These are phyloP conservation scores for Monochamus alternatus DNA, from an alignment of 2,888 invertebrate species.

Conservation along the genomic window DNA sequence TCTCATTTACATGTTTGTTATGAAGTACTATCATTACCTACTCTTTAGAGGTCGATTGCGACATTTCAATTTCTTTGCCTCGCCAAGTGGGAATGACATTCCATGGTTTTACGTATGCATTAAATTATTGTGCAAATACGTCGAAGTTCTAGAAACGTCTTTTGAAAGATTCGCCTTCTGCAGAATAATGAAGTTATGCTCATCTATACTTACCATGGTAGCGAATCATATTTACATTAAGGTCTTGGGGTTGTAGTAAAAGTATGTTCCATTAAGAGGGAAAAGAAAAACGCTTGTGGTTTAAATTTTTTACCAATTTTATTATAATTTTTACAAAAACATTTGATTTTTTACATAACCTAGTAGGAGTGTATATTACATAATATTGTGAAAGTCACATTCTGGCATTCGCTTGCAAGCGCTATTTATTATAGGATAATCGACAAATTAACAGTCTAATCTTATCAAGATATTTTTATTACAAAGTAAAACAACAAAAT, in stretches of 20 bases:
- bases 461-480: slow-evolving; percentile 62
- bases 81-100: neutral
- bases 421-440: slow-evolving; percentile 37
- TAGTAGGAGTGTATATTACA: slow-evolving; percentile 63
- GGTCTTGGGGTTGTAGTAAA: too few relatives aligned
- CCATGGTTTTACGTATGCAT: neutral
- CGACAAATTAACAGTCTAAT: slow-evolving; percentile 64
- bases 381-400: slow-evolving; percentile 60
- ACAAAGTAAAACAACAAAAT: slow-evolving; percentile 65
- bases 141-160: too few relatives aligned
- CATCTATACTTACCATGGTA: too few relatives aligned
- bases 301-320: slow-evolving; percentile 42
- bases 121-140: neutral
- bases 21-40: neutral
- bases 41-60: slow-evolving; percentile 5
- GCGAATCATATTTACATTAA: too few relatives aligned
- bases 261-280: neutral
- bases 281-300: neutral
- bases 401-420: slow-evolving; percentile 46
- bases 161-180: too few relatives aligned
- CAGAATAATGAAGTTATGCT: too few relatives aligned
- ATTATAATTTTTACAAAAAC: slow-evolving; percentile 52
- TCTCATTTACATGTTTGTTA: slow-evolving; percentile 3
- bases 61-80: neutral
- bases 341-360: slow-evolving; percentile 55